Base-by-base conservation (phyloP, 92 coral and sea anemone genomes). In the Zoanthus sansibaricus region DNA sequence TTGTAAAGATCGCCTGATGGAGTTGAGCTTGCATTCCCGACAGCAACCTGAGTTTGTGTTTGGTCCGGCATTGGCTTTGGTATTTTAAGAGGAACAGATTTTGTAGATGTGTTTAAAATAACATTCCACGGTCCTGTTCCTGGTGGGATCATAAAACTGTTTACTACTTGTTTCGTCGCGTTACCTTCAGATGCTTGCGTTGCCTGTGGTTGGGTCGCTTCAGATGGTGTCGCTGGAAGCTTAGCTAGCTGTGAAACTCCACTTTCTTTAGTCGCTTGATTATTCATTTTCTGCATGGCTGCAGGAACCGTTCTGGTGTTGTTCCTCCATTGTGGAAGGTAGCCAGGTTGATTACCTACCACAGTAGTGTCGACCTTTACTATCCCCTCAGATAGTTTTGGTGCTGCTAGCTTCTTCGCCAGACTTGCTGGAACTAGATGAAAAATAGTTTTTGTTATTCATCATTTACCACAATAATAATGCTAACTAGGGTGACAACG, bases 351-450 rank as follows among this genome's bases (percentile, higher is more conserved):
- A 51, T 66, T 66, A 9, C 62, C 59, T 45, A 42, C 70, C 16
- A 72, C 85, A 64, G 59, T 52, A 46, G 74, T 64, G 17, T 55
- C 85, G 17, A 80, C 74, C 45, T 64, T 48, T 18, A 15, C 85
- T 30, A 52, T 47, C 61, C 58, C 73, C 56, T 70, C 85, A 17
- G 56, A 68, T 49, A 74, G 62, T 3, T 14, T 64, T 52, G 48
- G 20, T 21, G 74, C 45, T 14, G 85, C 85, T 58, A 80, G 70
- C 85, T 80, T 80, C 58, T 46, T 80, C 11, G 85, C 44, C 42
- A 80, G 73, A 14, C 59, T 80, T 3, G 85, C 75, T 18, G 85
- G 85, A 80, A 80, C 85, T 80, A 45, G 49, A 16, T 25, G 18
- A 80, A 9, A 47, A 12, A 52, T 37, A 80, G n/a, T 21, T 21